These are phyloP conservation scores for Plemyria rubiginata DNA, from an alignment of 2,888 invertebrate genomes.

Conservation along the genomic window DNA sequence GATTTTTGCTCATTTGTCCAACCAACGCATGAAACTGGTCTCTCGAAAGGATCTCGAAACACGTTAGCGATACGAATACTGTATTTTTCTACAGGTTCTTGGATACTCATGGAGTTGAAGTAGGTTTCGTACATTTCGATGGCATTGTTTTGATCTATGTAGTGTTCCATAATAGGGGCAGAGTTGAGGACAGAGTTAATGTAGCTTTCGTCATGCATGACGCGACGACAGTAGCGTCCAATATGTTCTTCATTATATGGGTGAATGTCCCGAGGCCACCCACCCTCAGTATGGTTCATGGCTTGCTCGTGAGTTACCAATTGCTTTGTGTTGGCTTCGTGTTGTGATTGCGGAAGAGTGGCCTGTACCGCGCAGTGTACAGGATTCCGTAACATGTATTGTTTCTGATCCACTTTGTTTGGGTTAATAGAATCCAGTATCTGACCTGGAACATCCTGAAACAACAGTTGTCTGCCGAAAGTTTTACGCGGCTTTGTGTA, in stretches of 20 bases:
- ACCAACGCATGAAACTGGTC: slow-evolving; percentile 85
- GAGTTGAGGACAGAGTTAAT: slow-evolving; percentile 86
- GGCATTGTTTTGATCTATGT: slow-evolving; percentile 91
- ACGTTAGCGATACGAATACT: slow-evolving; percentile 87
- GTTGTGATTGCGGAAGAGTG: slow-evolving; percentile 71
- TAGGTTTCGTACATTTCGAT: slow-evolving; percentile 92
- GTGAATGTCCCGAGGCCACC: slow-evolving; percentile 92
- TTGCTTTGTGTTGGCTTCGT: slow-evolving; percentile 86
- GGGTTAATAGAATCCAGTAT: slow-evolving; percentile 73
- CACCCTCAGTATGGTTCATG: slow-evolving; percentile 91
- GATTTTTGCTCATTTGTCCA: slow-evolving; percentile 89
- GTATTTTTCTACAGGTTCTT: slow-evolving; percentile 83
- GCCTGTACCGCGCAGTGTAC: slow-evolving; percentile 79
- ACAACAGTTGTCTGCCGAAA: slow-evolving; percentile 81
- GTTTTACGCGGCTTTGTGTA: slow-evolving; percentile 78
- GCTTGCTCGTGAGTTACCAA: slow-evolving; percentile 85
- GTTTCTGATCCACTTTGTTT: slow-evolving; percentile 64
- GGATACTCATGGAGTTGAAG: slow-evolving; percentile 83
- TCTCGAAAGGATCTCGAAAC: slow-evolving; percentile 85
- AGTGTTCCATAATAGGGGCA: slow-evolving; percentile 85
- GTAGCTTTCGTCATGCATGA: slow-evolving; percentile 92
- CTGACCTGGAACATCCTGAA: slow-evolving; percentile 71
- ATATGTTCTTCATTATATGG: slow-evolving; percentile 88
- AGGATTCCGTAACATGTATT: slow-evolving; percentile 81
- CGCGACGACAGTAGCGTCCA: slow-evolving; percentile 89